These are phyloP conservation scores for Sarcophaga rosellei DNA, from an alignment of 2,888 invertebrate genomes.

Conservation along the genomic window DNA sequence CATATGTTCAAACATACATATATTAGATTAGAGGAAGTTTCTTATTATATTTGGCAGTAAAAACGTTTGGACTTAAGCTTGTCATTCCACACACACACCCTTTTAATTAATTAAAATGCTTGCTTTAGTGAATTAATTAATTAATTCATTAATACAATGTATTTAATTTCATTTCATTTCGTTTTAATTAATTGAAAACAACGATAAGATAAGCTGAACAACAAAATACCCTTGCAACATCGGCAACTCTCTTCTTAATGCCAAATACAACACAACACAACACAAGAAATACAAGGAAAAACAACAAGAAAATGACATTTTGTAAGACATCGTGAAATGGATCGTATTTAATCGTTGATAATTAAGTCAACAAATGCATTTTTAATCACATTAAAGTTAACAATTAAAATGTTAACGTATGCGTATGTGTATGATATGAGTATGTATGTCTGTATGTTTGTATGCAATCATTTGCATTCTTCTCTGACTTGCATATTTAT, in stretches of 20 bases:
- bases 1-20: too few species aligned
- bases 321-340: neutral
- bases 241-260: neutral
- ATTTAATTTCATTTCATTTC: too few species aligned
- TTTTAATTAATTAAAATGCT: constrained; percentile 39
- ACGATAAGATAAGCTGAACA: too few species aligned
- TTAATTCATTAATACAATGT: neutral
- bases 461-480: neutral
- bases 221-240: neutral
- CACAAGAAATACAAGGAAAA: too few species aligned
- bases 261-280: too few species aligned
- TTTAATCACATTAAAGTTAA: neutral
- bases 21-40: too few species aligned
- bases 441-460: neutral
- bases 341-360: neutral
- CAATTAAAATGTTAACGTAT: neutral
- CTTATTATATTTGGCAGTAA: neutral
- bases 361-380: neutral
- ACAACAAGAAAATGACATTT: too few species aligned
- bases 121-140: constrained; percentile 19
- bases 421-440: too few species aligned
- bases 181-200: too few species aligned
- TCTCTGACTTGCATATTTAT: too few species aligned
- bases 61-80: too few species aligned
- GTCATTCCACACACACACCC: constrained; percentile 11